Conservation (phyloP, 2,113 vertebrate genomes). For the Pedetes capensis region DNA sequence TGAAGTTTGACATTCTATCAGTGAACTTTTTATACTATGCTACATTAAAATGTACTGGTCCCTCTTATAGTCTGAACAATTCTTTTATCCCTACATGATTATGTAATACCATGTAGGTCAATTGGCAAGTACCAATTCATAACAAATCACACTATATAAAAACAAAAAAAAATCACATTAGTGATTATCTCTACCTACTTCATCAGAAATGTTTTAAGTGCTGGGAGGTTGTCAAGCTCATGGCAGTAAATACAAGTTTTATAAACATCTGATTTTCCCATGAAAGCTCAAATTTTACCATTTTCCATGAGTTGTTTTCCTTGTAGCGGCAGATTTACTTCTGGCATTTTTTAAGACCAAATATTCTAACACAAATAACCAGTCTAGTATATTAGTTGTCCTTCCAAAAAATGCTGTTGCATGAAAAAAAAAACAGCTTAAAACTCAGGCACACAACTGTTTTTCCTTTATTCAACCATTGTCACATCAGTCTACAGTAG, state of each 20-base stretch:
- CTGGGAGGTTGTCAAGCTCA: neutral
- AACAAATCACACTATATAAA: neutral
- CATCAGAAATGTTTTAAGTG: neutral
- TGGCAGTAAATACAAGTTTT: neutral
- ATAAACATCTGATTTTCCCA: neutral
- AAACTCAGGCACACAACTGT: neutral
- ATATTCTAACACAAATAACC: neutral
- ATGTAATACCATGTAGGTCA: neutral
- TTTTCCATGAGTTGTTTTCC: conserved; percentile 8
- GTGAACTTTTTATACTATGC: neutral
- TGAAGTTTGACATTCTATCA: conserved; percentile 1
- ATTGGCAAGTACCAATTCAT: neutral
- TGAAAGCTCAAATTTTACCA: conserved; percentile 16
- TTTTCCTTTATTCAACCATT: neutral
- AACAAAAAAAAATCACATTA: neutral
- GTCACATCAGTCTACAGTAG: neutral
- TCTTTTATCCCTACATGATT: neutral
- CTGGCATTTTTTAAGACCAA: neutral
- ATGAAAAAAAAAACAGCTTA: neutral
- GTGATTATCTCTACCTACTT: neutral
- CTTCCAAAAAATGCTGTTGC: neutral
- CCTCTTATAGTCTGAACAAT: neutral
- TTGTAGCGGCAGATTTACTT: neutral
- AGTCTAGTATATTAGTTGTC: neutral
- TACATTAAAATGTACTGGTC: neutral